Percentiles rank a stretch among this genome's conserved stretches.
Evolutionary conservation across 2,797 vertebrate species (phyloP).

Genomic region (Semotilus atromaculatus): DNA sequence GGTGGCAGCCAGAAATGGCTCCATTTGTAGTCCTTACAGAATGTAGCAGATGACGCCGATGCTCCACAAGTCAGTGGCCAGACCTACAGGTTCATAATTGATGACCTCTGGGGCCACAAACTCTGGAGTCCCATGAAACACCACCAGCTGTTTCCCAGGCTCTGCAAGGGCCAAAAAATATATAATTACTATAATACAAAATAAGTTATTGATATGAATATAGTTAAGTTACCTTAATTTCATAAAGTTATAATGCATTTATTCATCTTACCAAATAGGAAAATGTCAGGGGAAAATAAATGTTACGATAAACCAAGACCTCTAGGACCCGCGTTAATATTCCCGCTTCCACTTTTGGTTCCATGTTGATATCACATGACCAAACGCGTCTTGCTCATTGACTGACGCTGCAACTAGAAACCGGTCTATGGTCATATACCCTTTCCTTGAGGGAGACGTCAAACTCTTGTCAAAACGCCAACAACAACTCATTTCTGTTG

Average conservation of each 20-base stretch:
- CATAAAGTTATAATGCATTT: too few relatives aligned
- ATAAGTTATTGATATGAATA: too few relatives aligned
- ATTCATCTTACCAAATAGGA: too few relatives aligned
- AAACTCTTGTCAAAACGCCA: background rate
- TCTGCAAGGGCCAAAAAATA: slow-evolving; percentile 64
- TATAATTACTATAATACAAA: too few relatives aligned
- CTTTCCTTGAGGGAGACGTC: background rate
- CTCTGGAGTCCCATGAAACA: slow-evolving; percentile 87
- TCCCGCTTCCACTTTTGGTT: background rate
- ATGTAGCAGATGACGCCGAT: slow-evolving; percentile 90
- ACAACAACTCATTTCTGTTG: background rate
- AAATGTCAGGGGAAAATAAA: too few relatives aligned
- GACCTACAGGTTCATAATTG: slow-evolving; percentile 79
- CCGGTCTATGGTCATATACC: background rate
- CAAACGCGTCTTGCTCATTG: background rate
- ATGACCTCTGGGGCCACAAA: slow-evolving; percentile 91
- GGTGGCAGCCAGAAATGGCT: slow-evolving; percentile 49
- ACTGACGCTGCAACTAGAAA: background rate
- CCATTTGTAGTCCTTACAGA: slow-evolving; percentile 74
- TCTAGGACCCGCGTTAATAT: too few relatives aligned
- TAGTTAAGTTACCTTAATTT: too few relatives aligned
- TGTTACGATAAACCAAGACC: too few relatives aligned
- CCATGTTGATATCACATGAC: background rate
- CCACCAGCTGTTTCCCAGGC: slow-evolving; percentile 73
- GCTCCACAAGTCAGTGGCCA: slow-evolving; percentile 88